A percentile compares a stretch with the other conserved stretches of the same genome.
These are phyloP conservation scores for Conopomorpha cramerella DNA, from an alignment of 1,140 invertebrate genomes.

Conservation along the genomic window DNA sequence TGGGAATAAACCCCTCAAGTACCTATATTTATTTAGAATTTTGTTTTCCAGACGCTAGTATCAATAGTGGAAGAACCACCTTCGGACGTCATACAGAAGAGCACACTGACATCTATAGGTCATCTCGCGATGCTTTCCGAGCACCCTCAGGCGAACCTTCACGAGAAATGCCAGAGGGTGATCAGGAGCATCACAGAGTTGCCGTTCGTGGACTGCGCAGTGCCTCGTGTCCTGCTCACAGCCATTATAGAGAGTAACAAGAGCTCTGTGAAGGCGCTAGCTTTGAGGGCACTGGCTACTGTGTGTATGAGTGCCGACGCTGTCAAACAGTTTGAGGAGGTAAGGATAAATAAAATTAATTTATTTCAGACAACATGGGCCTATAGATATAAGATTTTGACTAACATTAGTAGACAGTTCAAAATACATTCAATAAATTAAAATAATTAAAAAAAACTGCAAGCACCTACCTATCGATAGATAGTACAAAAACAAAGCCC, in stretches of 20 bases:
- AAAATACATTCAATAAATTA: too few species aligned
- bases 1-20: too few species aligned
- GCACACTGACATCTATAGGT: conserved; percentile 52
- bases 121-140: conserved; percentile 49
- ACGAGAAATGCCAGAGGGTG: conserved; percentile 36
- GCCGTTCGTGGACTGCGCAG: conserved; percentile 54
- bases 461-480: too few species aligned
- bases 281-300: conserved; percentile 77
- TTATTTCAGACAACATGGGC: too few species aligned
- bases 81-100: conserved; percentile 55
- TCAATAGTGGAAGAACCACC: conserved; percentile 58
- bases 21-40: too few species aligned
- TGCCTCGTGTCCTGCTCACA: conserved; percentile 48
- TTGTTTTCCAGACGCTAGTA: conserved; percentile 43
- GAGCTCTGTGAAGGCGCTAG: conserved; percentile 63
- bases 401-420: too few species aligned
- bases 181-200: conserved; percentile 50
- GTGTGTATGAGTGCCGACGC: conserved; percentile 77
- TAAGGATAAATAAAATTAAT: conserved; percentile 24
- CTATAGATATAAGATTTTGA: too few species aligned
- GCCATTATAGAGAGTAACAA: conserved; percentile 55
- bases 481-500: too few species aligned
- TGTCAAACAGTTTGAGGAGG: conserved; percentile 79
- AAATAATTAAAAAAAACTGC: too few species aligned
- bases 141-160: conserved; percentile 24